These are phyloP conservation scores for Phorcus lineatus DNA, from an alignment of 2,888 invertebrate genomes.

Conservation along the genomic window DNA sequence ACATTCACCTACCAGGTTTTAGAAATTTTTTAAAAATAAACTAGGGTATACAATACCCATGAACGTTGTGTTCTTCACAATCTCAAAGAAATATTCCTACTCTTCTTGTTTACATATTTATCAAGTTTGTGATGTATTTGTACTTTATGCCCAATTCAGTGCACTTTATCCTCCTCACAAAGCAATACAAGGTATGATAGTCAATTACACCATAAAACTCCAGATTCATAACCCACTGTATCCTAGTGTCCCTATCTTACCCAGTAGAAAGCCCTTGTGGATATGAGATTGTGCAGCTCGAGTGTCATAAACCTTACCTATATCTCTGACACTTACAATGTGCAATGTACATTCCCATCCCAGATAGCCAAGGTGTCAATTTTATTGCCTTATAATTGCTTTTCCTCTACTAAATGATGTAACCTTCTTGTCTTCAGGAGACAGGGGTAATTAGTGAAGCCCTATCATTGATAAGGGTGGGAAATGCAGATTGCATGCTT, in stretches of 20 bases:
- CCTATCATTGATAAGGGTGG: slow-evolving; percentile 7
- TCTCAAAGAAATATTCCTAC: too few species aligned
- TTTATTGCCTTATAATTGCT: slow-evolving; percentile 14
- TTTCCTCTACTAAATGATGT: slow-evolving; percentile 14
- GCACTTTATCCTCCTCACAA: neutral
- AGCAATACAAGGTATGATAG: neutral
- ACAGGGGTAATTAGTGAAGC: slow-evolving; percentile 17
- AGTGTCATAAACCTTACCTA: neutral
- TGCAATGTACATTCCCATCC: neutral
- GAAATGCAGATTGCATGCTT: slow-evolving; percentile 1
- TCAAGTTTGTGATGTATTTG: too few species aligned
- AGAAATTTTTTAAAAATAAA: too few species aligned
- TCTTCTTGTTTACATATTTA: too few species aligned
- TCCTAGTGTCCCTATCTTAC: neutral
- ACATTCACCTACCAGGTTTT: too few species aligned
- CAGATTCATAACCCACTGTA: neutral
- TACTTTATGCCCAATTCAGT: too few species aligned
- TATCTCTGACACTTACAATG: neutral
- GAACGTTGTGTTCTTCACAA: too few species aligned
- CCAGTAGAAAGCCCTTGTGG: neutral
- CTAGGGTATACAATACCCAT: too few species aligned
- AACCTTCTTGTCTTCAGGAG: slow-evolving; percentile 14
- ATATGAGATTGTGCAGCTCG: neutral
- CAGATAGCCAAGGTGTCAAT: neutral
- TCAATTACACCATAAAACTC: slow-evolving; percentile 1